Base-by-base conservation (phyloP, 2,888 invertebrate species). In the Malacosoma neustria region DNA sequence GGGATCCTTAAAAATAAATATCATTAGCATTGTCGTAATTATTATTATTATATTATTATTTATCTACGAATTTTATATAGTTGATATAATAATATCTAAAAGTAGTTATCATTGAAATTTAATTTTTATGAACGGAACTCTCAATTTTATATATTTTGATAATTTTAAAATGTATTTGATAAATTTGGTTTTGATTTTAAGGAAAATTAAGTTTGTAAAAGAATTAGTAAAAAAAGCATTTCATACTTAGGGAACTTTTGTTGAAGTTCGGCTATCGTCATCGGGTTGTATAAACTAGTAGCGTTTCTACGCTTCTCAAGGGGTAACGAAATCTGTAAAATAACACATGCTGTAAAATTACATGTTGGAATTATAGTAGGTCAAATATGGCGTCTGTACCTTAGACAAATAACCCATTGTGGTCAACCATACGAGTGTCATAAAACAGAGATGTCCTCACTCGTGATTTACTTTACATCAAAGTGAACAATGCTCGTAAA, bases 281-380 rank as follows among this genome's bases (percentile, higher is more conserved):
- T 95, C 4, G 96, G 93, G 59, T 98, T 97, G 84, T 97, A 97
- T n/a, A 97, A 87, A 48, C 92, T 92, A 3, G 94, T 93, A 4
- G 95, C 95, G 68, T 98, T 96, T 46, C 97, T 90, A 32, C 97
- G 89, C 74, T 97, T 93, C 67, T 97, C 97, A 54, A 92, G 90
- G 3, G 96, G 95, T 65, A 94, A 82, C 4, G 95, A 95, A 56
- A 93, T 94, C 94, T 95, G 66, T n/a, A 66, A 42, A 31, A 11
- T 12, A 34, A 11, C 5, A 42, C 31, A 14, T 32, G 15, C 12
- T 15, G 33, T 13, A 11, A 36, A 30, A 22, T 32, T 15, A 22
- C 5, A 22, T 3, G 22, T 22, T 22, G 4, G 22, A 22, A 39
- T 48, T 44, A 37, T 47, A 58, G 54, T 57, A 49, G 61, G 60